Evolutionary conservation across 2,113 vertebrate species (phyloP).

Genomic region (Passer domesticus): DNA sequence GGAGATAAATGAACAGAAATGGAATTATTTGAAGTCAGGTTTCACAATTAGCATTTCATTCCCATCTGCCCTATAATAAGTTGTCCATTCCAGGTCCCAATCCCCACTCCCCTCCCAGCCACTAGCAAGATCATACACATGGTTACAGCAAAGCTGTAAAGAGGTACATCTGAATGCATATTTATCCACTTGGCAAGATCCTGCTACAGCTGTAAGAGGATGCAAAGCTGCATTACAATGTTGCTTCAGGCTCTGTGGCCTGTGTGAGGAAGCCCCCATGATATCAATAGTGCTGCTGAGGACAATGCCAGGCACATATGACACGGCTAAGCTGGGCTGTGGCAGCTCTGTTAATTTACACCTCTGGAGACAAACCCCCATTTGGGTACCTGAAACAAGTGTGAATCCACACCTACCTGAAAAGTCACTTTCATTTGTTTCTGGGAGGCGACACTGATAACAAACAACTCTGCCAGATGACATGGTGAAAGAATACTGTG

Average conservation of each 20-base stretch:
- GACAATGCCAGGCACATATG: not conserved
- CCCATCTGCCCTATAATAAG: not conserved
- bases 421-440: not conserved
- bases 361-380: not conserved
- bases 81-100: not conserved
- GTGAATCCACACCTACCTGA: not conserved
- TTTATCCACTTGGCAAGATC: not conserved
- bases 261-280: not conserved
- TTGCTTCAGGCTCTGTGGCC: not conserved
- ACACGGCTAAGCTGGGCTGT: not conserved
- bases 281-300: not conserved
- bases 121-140: not conserved
- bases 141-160: not conserved
- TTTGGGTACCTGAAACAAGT: not conserved
- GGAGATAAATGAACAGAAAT: not conserved
- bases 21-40: not conserved
- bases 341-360: not conserved
- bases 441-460: not conserved
- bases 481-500: not conserved
- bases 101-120: not conserved
- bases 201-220: not conserved
- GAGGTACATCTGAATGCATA: not conserved
- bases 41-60: not conserved
- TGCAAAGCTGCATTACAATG: not conserved
- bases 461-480: not conserved